Evolutionary conservation across 2,113 vertebrate species (phyloP), one percentile per base, ranked within the genome.

Genomic region (Cranoglanis bouderius): DNA sequence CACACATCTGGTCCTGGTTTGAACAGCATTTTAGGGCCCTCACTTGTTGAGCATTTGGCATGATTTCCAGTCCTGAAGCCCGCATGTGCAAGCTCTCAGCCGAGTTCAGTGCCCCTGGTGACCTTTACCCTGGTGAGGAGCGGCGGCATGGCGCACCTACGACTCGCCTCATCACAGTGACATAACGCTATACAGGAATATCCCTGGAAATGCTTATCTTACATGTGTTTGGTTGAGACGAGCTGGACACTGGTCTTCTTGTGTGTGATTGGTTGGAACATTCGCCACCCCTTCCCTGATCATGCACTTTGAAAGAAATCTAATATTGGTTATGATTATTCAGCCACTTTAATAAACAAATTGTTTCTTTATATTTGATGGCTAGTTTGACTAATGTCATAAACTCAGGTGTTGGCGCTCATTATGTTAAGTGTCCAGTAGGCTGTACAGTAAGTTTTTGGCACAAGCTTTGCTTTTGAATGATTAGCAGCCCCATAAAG

Each of bases 1-100:
- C 61, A 29, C 63, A 89, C 94, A 95, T 95, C 94, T 96, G 95
- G 93, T 94, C 84, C 74, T 91, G 91, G 92, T 95, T 95, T 94
- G 88, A 0, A 9, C 21, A 57, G 61, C 16, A 55, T 61, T 87
- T 35, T 43, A 91, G 89, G 85, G 90, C 65, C 18, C 72, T 70
- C 59, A 53, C 21, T 85, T 83, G 88, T 55, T 61, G 90, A 94
- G 91, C 92, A 90, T 89, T 85, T 24, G 81, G 21, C 57, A 59
- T 57, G 24, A 19, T 86, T 78, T 83, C 70, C 67, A 35, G 24
- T 72, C 7, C 21, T 6, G 29, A 78, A 83, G 19, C 13, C 14
- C 2, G 35, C 6, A 84, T 14, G n/a, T 72, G 46, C 14, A 46
- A 9, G 12, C 46, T 35, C 38, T 43, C 13, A 77, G 74, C 72